A percentile compares a stretch with the other conserved stretches of the same genome.
Conservation (phyloP, 2,113 vertebrate species). For the Campylorhamphus procurvoides region DNA sequence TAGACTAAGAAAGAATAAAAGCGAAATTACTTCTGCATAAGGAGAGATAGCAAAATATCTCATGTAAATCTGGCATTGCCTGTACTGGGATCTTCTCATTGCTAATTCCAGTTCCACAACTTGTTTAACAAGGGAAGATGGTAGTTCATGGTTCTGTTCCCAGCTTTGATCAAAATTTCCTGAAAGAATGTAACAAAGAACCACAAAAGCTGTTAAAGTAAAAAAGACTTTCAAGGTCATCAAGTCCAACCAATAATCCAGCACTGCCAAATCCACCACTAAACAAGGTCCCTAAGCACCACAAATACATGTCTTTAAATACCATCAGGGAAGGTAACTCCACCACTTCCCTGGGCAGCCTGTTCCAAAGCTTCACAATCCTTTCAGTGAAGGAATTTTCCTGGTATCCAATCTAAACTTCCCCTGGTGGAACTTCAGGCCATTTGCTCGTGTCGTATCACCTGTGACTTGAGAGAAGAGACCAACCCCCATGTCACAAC, state of each 20-base stretch:
- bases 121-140: background rate
- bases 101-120: background rate
- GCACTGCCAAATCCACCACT: background rate
- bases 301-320: background rate
- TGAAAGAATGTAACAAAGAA: background rate
- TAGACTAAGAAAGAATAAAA: background rate
- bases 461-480: background rate
- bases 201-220: background rate
- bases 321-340: background rate
- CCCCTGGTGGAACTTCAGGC: background rate
- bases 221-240: background rate
- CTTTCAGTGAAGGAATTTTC: background rate
- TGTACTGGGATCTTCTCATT: background rate
- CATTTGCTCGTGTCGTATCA: background rate
- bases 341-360: background rate
- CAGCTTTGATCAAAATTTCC: background rate
- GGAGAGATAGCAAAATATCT: background rate
- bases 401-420: background rate
- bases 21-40: background rate
- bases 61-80: background rate
- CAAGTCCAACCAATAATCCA: background rate
- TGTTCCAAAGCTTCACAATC: background rate
- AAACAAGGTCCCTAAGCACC: background rate
- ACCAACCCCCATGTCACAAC: background rate
- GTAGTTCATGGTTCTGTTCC: background rate